Conservation (phyloP, 1,140 invertebrate species). For the Diachasma alloeum region DNA sequence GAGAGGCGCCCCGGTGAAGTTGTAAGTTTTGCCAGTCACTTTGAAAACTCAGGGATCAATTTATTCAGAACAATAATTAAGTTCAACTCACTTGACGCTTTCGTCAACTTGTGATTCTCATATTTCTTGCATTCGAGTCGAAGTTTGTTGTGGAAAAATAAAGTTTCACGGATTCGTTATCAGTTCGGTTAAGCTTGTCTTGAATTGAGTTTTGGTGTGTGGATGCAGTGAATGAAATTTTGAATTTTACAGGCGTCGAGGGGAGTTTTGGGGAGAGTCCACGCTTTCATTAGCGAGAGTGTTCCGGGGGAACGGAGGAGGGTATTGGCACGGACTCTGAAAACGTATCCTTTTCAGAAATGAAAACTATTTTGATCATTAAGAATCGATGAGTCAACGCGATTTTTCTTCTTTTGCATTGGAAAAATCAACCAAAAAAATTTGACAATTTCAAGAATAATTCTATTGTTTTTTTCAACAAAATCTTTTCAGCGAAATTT, state of each 20-base stretch:
- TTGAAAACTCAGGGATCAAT: not conserved
- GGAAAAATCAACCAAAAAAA: too few relatives aligned
- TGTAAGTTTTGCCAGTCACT: slow-evolving; percentile 29
- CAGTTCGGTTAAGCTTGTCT: too few relatives aligned
- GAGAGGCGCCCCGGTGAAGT: slow-evolving; percentile 32
- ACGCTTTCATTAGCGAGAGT: slow-evolving; percentile 34
- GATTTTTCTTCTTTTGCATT: too few relatives aligned
- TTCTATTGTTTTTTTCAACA: too few relatives aligned
- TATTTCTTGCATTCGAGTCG: not conserved
- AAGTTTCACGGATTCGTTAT: too few relatives aligned
- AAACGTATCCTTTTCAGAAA: slow-evolving; percentile 57
- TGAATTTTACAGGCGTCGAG: slow-evolving; percentile 17
- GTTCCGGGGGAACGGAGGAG: slow-evolving; percentile 32
- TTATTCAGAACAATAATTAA: not conserved
- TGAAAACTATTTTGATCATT: too few relatives aligned
- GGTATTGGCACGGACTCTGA: slow-evolving; percentile 38
- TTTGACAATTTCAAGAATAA: too few relatives aligned
- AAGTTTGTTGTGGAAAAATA: not conserved
- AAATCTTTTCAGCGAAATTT: too few relatives aligned
- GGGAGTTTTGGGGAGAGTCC: slow-evolving; percentile 38
- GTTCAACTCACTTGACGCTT: not conserved
- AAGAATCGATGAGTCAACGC: too few relatives aligned
- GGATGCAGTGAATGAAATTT: too few relatives aligned
- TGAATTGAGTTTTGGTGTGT: too few relatives aligned
- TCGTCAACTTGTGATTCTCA: not conserved